phyloP scores from a whole-genome alignment of 2,797 vertebrate species.

The Cynopterus sphinx region DNA sequence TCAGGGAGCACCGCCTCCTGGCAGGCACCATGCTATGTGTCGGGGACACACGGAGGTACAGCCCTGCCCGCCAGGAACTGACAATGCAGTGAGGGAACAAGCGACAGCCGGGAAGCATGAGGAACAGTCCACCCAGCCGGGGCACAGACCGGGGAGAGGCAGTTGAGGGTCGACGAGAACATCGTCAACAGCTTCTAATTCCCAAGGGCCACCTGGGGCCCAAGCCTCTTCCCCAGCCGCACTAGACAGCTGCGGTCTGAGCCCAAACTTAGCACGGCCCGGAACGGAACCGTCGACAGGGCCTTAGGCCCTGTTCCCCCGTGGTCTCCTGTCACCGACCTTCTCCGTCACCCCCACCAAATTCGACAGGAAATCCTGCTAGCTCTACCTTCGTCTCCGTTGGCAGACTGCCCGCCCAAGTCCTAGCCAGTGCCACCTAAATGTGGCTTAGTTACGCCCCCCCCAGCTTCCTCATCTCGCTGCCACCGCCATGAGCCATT shows the following conservation, averaged over 20 bases:
- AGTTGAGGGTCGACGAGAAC: not conserved
- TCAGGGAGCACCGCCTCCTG: not conserved
- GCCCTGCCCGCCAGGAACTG: not conserved
- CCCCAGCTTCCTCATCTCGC: not conserved
- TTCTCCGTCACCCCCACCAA: not conserved
- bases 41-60: not conserved
- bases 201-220: not conserved
- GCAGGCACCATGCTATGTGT: not conserved
- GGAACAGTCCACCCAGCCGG: accelerated
- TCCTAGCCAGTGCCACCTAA: not conserved
- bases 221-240: not conserved
- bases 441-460: not conserved
- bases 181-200: not conserved
- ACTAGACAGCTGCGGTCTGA: not conserved
- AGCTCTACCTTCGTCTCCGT: not conserved
- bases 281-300: not conserved
- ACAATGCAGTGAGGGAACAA: not conserved
- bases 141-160: accelerated
- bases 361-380: not conserved
- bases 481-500: not conserved
- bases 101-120: not conserved
- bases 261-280: not conserved
- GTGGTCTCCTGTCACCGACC: not conserved
- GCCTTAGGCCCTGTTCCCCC: not conserved
- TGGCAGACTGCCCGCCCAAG: too few relatives aligned